phyloP scores from a whole-genome alignment of 2,113 vertebrate species.

The Calyptomena viridis region DNA sequence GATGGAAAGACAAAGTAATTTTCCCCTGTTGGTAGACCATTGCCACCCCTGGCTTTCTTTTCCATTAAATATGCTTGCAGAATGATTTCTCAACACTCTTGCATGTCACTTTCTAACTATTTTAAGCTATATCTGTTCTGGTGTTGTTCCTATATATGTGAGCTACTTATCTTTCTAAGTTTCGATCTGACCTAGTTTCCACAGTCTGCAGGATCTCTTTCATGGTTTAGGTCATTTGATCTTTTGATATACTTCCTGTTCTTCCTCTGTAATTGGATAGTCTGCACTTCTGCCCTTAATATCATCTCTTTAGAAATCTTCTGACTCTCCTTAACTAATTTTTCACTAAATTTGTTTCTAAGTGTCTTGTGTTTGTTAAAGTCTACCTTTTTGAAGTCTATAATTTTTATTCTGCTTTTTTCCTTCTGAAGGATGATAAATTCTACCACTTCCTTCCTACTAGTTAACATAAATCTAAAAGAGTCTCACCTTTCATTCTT shows the following conservation, averaged over 20 bases:
- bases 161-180: not conserved
- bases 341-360: not conserved
- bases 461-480: not conserved
- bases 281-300: not conserved
- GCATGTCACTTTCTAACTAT: not conserved
- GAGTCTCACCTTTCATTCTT: not conserved
- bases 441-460: not conserved
- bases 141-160: not conserved
- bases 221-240: not conserved
- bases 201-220: not conserved
- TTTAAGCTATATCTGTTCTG: not conserved
- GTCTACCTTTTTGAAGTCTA: not conserved
- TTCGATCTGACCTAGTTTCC: not conserved
- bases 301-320: not conserved
- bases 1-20: not conserved
- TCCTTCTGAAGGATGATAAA: not conserved
- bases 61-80: not conserved
- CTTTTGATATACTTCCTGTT: not conserved
- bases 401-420: not conserved
- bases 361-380: not conserved
- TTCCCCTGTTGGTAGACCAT: not conserved
- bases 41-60: not conserved
- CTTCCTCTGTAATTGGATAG: not conserved
- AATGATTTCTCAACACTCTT: not conserved
- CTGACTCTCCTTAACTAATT: not conserved